Conservation (phyloP, 1,140 invertebrate species). For the Chrysomallon squamiferum region DNA sequence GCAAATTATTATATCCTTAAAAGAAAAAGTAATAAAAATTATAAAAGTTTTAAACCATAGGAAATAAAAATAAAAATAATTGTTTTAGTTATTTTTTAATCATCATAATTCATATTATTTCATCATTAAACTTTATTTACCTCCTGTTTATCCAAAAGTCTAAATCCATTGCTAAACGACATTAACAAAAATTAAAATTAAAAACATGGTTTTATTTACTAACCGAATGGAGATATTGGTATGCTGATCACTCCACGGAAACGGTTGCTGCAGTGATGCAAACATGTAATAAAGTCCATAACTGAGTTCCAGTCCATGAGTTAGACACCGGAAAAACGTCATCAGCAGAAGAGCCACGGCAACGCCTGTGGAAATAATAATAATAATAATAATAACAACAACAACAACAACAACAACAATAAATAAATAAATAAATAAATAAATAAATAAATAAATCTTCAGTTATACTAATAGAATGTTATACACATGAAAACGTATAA, state of each 20-base stretch:
- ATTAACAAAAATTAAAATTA: not conserved
- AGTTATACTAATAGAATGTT: too few relatives aligned
- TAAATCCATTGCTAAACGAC: not conserved
- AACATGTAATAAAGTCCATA: conserved; percentile 51
- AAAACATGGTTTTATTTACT: not conserved
- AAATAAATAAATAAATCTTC: too few relatives aligned
- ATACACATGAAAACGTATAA: too few relatives aligned
- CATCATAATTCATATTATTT: too few relatives aligned
- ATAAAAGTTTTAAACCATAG: too few relatives aligned
- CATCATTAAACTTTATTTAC: too few relatives aligned
- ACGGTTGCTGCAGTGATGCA: conserved; percentile 37
- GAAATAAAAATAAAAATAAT: too few relatives aligned
- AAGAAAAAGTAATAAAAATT: too few relatives aligned
- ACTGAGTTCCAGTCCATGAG: conserved; percentile 45
- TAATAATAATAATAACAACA: not conserved
- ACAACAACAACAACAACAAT: conserved; percentile 1
- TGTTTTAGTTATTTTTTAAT: too few relatives aligned
- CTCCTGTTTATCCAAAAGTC: not conserved
- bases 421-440: not conserved
- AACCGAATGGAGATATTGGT: conserved; percentile 19
- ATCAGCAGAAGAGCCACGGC: conserved; percentile 46
- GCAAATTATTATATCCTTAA: too few relatives aligned
- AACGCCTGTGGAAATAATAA: conserved; percentile 35
- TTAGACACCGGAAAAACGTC: conserved; percentile 50
- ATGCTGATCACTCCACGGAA: conserved; percentile 28